Conservation (phyloP, 30 jellyfish, hydroid and myxozoan genomes). For the Aurelia sp. region DNA sequence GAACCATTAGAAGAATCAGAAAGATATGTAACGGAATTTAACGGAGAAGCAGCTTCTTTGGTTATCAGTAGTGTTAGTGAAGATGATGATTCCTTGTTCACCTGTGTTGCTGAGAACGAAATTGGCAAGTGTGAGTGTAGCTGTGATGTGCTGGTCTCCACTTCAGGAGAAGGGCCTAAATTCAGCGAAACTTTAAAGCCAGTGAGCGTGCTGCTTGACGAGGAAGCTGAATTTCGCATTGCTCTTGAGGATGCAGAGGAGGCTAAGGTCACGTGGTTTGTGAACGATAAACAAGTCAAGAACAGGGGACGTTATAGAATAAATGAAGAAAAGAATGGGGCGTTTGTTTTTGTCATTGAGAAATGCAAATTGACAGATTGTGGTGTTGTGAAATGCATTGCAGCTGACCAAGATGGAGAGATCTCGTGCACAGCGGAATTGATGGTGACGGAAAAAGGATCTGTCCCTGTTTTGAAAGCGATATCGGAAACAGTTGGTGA, state of each 20-base stretch:
- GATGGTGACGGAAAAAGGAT: slow-evolving; percentile 69
- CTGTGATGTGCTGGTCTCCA: slow-evolving; percentile 68
- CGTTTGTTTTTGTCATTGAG: slow-evolving; percentile 49
- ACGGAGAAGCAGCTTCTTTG: slow-evolving; percentile 57
- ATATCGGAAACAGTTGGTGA: slow-evolving; percentile 49
- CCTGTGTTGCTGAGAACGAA: slow-evolving; percentile 80
- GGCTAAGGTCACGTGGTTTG: slow-evolving; percentile 80
- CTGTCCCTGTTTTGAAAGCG: slow-evolving; percentile 71
- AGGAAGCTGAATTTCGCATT: slow-evolving; percentile 68
- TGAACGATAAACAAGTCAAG: slow-evolving; percentile 61
- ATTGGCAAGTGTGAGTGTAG: slow-evolving; percentile 62
- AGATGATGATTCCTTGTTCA: slow-evolving; percentile 85
- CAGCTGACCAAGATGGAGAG: slow-evolving; percentile 85
- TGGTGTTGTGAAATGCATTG: slow-evolving; percentile 91
- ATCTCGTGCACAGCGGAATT: slow-evolving; percentile 71
- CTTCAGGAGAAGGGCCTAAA: slow-evolving; percentile 71
- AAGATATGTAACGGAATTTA: slow-evolving; percentile 15
- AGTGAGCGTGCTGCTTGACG: slow-evolving; percentile 55
- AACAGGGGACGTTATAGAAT: slow-evolving; percentile 63
- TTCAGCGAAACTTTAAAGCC: slow-evolving; percentile 74
- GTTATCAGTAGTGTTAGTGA: slow-evolving; percentile 38
- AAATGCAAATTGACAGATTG: slow-evolving; percentile 59
- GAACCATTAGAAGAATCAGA: slow-evolving; percentile 55
- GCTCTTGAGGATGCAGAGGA: slow-evolving; percentile 67
- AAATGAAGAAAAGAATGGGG: slow-evolving; percentile 57